Percentiles rank a stretch among this genome's conserved stretches.
Conservation (phyloP, 1,140 invertebrate species). For the Panagrolaimus sp. region DNA sequence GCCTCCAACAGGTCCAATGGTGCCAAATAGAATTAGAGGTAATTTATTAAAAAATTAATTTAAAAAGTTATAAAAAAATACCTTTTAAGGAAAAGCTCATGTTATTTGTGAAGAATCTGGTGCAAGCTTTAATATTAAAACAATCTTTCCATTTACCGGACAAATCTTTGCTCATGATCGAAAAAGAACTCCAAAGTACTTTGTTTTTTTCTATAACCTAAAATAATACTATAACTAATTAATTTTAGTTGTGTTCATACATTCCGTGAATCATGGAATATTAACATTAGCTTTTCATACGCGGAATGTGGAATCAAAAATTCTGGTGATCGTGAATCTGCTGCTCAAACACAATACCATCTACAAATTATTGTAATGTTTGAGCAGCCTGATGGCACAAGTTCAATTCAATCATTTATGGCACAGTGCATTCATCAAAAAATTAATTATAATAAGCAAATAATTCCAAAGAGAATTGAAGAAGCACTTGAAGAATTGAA, state of each 20-base stretch:
- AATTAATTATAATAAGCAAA: conserved; percentile 47
- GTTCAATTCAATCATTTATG: conserved; percentile 52
- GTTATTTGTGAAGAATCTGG: conserved; percentile 54
- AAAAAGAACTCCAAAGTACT: conserved; percentile 44
- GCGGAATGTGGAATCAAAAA: conserved; percentile 52
- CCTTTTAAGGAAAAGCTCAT: conserved; percentile 35
- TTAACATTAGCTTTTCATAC: conserved; percentile 52
- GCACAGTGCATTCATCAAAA: conserved; percentile 51
- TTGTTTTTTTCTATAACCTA: background rate
- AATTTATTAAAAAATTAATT: background rate
- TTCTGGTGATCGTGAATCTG: conserved; percentile 27
- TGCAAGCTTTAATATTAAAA: conserved; percentile 45
- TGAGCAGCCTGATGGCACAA: conserved; percentile 47
- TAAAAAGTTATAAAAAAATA: background rate
- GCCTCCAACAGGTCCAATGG: conserved; percentile 18
- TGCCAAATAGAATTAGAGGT: conserved; percentile 47
- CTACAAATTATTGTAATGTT: conserved; percentile 56
- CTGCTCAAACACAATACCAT: conserved; percentile 41
- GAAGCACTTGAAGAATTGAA: conserved; percentile 54
- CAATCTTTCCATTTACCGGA: conserved; percentile 53
- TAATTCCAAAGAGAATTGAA: conserved; percentile 50
- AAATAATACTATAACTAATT: background rate
- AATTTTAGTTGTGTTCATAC: conserved; percentile 43
- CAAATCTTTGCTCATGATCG: conserved; percentile 53
- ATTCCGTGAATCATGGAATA: conserved; percentile 37